phyloP scores from a whole-genome alignment of 92 coral and sea anemone genomes.

The Chrysogorgia sp. region DNA sequence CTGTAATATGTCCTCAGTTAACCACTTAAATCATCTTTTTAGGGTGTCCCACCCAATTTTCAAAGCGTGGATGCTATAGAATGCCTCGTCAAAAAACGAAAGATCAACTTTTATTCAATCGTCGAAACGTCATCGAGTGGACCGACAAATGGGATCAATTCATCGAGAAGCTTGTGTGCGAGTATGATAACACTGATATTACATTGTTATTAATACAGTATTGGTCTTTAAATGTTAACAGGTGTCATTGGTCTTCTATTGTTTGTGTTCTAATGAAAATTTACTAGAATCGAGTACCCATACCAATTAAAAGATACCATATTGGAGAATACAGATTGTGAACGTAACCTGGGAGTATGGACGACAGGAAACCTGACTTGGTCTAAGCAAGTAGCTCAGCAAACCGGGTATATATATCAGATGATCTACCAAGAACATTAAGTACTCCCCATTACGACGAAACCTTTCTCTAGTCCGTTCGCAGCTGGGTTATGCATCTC shows the following conservation, averaged over 20 bases:
- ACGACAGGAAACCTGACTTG: no score
- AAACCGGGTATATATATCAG: no score
- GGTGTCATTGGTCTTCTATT: neutral
- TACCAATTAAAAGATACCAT: no score
- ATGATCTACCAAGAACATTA: no score
- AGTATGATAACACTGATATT: conserved; percentile 3
- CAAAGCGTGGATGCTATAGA: conserved; percentile 27
- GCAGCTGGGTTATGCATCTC: no score
- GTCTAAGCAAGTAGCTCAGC: no score
- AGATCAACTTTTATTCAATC: conserved; percentile 23
- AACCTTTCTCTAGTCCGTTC: no score
- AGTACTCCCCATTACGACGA: no score
- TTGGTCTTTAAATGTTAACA: neutral
- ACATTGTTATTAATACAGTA: neutral
- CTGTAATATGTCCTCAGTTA: neutral
- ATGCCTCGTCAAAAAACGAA: neutral
- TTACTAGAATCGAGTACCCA: no score
- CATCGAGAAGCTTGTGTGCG: conserved; percentile 28
- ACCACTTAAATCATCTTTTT: neutral
- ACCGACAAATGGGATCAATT: conserved; percentile 21
- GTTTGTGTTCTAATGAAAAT: no score
- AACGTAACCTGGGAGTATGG: no score
- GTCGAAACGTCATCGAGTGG: conserved; percentile 38
- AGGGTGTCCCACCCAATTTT: conserved; percentile 30
- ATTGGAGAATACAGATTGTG: no score